These are phyloP conservation scores for Eulemur coronatus DNA, from an alignment of 2,797 vertebrate genomes.

Conservation along the genomic window DNA sequence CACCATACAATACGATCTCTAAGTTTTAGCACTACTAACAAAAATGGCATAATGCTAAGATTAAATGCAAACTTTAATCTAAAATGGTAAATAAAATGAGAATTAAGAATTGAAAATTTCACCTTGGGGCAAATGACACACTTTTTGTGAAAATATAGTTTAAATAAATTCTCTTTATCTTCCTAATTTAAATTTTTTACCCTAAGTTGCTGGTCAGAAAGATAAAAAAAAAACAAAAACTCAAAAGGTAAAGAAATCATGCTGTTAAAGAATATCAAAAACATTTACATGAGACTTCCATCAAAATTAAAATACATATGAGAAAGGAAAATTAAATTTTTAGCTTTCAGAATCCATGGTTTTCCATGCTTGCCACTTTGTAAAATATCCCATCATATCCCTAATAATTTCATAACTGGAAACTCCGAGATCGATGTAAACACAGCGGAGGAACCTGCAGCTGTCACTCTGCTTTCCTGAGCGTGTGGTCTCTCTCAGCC, in stretches of 20 bases:
- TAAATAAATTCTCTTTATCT: conserved; percentile 69
- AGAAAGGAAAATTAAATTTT: conserved; percentile 64
- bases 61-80: conserved; percentile 75
- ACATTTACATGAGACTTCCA: conserved; percentile 47
- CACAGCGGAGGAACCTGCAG: conserved; percentile 36
- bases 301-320: conserved; percentile 29
- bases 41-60: conserved; percentile 73
- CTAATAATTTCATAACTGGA: conserved; percentile 47
- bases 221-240: conserved; percentile 44
- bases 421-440: conserved; percentile 62
- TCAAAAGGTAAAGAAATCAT: conserved; percentile 64
- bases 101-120: conserved; percentile 67
- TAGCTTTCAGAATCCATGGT: conserved; percentile 70
- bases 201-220: conserved; percentile 67
- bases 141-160: conserved; percentile 67
- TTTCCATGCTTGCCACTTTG: conserved; percentile 69
- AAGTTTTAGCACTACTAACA: conserved; percentile 78
- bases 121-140: conserved; percentile 65
- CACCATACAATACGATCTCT: conserved; percentile 89
- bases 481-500: conserved; percentile 4
- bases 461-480: background rate
- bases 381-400: conserved; percentile 59
- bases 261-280: conserved; percentile 58
- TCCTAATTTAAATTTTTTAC: conserved; percentile 62
- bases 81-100: conserved; percentile 74